Conservation (phyloP, 2,113 vertebrate species). For the Sciurus niger region DNA sequence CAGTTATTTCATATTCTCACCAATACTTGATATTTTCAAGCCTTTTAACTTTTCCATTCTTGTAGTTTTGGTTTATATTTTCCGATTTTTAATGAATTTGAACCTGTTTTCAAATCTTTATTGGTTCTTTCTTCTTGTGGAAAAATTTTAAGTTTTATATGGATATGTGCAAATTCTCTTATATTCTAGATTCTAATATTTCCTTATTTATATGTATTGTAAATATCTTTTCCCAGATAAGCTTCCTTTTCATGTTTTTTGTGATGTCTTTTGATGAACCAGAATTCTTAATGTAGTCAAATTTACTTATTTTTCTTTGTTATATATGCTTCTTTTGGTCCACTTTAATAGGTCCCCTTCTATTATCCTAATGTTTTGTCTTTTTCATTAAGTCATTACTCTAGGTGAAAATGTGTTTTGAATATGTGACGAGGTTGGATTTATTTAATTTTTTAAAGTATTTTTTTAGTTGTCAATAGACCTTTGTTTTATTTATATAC, state of each 20-base stretch:
- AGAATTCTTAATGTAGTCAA: conserved; percentile 20
- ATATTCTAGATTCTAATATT: conserved; percentile 11
- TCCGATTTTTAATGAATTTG: too few relatives aligned
- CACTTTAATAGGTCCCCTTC: not conserved
- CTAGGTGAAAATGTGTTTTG: not conserved
- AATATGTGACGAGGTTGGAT: not conserved
- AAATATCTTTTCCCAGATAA: conserved; percentile 36
- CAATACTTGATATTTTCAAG: too few relatives aligned
- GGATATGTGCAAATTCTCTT: not conserved
- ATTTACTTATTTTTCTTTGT: conserved; percentile 1
- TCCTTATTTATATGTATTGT: not conserved
- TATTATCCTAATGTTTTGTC: not conserved
- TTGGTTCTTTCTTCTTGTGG: not conserved
- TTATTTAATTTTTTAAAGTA: not conserved
- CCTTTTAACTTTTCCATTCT: too few relatives aligned
- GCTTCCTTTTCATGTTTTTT: conserved; percentile 9
- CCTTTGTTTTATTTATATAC: too few relatives aligned
- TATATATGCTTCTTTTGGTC: not conserved
- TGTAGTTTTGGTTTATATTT: too few relatives aligned
- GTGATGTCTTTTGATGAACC: conserved; percentile 4
- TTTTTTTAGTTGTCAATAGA: too few relatives aligned
- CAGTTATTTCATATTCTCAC: not conserved
- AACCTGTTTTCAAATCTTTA: too few relatives aligned
- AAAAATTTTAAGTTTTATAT: not conserved
- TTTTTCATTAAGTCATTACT: conserved; percentile 13